Evolutionary conservation across 2,888 invertebrate species (phyloP).

Genomic region (Hirtodrosophila alboralis): DNA sequence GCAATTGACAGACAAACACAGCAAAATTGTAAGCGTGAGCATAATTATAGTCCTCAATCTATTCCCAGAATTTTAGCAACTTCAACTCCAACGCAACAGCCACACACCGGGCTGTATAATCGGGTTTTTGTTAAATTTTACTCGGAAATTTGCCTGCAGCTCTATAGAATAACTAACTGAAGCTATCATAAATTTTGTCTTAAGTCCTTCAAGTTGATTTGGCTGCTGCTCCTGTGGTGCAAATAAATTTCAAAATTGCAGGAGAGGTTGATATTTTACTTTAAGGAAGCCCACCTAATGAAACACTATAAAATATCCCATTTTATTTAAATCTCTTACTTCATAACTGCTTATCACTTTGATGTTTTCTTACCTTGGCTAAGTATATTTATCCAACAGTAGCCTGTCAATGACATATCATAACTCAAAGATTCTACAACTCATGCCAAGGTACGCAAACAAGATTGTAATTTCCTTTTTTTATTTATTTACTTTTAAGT

Average conservation of each 20-base stretch:
- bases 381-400: conserved; percentile 38
- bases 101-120: conserved; percentile 30
- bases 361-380: conserved; percentile 27
- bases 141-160: conserved; percentile 48
- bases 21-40: conserved; percentile 67
- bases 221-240: conserved; percentile 56
- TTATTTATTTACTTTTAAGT: conserved; percentile 75
- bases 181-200: conserved; percentile 60
- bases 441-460: conserved; percentile 54
- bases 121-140: conserved; percentile 24
- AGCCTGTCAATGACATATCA: conserved; percentile 55
- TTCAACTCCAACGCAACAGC: conserved; percentile 22
- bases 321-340: neutral
- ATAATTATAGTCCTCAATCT: conserved; percentile 74
- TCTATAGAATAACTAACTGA: conserved; percentile 36
- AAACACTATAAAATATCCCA: conserved; percentile 1
- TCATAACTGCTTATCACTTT: conserved; percentile 6
- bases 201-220: conserved; percentile 47
- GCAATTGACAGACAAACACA: conserved; percentile 62
- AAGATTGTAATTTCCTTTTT: conserved; percentile 56
- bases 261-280: neutral
- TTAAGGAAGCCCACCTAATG: no score
- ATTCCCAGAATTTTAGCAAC: conserved; percentile 58
- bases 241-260: neutral
- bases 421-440: conserved; percentile 38